These are phyloP conservation scores for Plagodis pulveraria DNA, from an alignment of 2,888 invertebrate species.

Conservation along the genomic window DNA sequence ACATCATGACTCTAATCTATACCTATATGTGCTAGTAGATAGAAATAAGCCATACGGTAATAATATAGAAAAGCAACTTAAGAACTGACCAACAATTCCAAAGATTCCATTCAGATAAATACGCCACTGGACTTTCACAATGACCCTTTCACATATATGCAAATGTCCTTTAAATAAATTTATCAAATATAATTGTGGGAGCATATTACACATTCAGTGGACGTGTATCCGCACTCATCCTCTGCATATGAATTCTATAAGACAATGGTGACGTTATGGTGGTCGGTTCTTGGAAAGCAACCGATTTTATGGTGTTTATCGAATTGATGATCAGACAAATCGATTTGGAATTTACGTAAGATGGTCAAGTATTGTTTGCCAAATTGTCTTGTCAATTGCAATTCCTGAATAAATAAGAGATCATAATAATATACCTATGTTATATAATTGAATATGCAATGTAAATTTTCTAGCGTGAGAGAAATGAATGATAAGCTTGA, in stretches of 20 bases:
- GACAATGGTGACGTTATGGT: slow-evolving; percentile 81
- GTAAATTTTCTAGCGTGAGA: no score
- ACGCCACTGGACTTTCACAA: slow-evolving; percentile 57
- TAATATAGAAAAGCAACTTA: no score
- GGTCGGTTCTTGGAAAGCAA: slow-evolving; percentile 80
- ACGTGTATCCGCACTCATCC: slow-evolving; percentile 77
- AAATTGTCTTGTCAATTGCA: slow-evolving; percentile 6
- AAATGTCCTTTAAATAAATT: slow-evolving; percentile 80
- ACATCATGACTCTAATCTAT: no score
- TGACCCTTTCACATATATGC: slow-evolving; percentile 76
- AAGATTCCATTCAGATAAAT: slow-evolving; percentile 17
- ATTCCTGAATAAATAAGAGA: background rate
- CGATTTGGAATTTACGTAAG: slow-evolving; percentile 29
- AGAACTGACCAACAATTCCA: slow-evolving; percentile 6
- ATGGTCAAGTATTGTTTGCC: slow-evolving; percentile 8
- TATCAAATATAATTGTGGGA: slow-evolving; percentile 84
- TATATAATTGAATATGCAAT: no score
- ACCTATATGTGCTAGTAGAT: no score
- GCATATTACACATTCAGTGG: slow-evolving; percentile 77
- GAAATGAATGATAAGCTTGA: no score
- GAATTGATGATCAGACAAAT: slow-evolving; percentile 62
- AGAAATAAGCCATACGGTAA: no score
- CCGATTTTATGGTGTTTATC: slow-evolving; percentile 76
- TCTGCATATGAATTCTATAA: slow-evolving; percentile 74
- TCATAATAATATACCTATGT: no score